Conservation (phyloP, 2,113 vertebrate genomes). For the Sardina pilchardus region DNA sequence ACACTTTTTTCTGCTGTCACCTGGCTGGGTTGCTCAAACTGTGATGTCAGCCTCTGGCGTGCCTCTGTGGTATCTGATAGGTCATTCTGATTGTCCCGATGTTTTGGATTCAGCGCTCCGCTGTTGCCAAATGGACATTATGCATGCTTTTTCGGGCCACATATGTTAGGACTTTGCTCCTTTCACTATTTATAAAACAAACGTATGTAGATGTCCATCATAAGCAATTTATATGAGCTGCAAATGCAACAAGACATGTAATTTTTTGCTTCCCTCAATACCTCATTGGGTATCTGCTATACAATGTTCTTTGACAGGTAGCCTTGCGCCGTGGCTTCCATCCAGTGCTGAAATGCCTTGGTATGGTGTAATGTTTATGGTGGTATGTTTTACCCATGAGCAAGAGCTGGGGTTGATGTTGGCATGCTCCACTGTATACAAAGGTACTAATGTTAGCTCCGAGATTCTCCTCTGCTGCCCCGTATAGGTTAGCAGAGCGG, state of each 20-base stretch:
- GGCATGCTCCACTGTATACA: background rate
- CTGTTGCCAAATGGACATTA: background rate
- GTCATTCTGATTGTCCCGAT: background rate
- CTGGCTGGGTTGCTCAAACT: constrained; percentile 19
- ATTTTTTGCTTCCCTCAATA: background rate
- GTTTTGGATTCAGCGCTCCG: background rate
- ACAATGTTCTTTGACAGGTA: background rate
- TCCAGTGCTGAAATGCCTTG: background rate
- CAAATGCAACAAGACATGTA: background rate
- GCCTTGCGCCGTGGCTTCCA: background rate
- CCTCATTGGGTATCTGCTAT: background rate
- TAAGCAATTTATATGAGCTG: background rate
- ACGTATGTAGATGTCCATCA: background rate
- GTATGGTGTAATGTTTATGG: background rate
- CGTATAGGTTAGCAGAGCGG: background rate
- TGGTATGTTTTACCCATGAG: background rate
- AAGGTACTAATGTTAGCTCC: background rate
- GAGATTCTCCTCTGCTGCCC: background rate
- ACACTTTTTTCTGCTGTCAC: background rate
- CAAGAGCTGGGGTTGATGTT: background rate
- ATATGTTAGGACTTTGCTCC: background rate
- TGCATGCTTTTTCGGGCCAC: constrained; percentile 7
- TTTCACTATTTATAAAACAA: background rate
- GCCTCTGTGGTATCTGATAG: background rate
- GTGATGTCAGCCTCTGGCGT: constrained; percentile 27